Conservation (phyloP, 2,888 invertebrate species). For the Tetragnatha montana region DNA sequence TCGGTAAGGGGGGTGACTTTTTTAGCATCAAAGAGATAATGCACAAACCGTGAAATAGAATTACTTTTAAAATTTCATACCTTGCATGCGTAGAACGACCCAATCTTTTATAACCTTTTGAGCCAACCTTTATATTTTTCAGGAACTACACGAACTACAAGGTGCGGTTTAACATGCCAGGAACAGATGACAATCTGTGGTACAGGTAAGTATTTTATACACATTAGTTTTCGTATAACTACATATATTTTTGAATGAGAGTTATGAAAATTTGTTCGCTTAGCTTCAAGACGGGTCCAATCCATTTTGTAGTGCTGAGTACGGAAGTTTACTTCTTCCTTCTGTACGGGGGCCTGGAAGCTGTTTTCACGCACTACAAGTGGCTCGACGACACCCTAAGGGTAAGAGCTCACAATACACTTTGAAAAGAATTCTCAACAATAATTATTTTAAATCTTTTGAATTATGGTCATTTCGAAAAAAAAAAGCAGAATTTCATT, state of each 20-base stretch:
- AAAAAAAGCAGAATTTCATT: too few species aligned
- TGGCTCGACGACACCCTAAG: constrained; percentile 77
- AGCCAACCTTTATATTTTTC: neutral
- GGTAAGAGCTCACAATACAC: constrained; percentile 72
- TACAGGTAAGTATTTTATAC: constrained; percentile 74
- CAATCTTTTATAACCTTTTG: too few species aligned
- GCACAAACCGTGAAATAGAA: too few species aligned
- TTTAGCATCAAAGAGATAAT: too few species aligned
- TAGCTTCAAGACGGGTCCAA: constrained; percentile 75
- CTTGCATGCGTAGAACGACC: too few species aligned
- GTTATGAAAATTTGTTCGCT: neutral
- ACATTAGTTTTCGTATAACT: neutral
- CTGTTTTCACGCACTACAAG: constrained; percentile 72
- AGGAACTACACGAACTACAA: constrained; percentile 71
- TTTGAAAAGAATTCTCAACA: neutral
- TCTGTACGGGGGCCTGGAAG: constrained; percentile 68
- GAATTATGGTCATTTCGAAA: too few species aligned
- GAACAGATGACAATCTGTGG: constrained; percentile 74
- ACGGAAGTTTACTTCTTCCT: constrained; percentile 73
- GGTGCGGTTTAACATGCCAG: constrained; percentile 70
- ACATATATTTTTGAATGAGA: neutral
- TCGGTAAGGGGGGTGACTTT: too few species aligned
- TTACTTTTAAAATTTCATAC: too few species aligned
- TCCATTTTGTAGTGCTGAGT: constrained; percentile 74
- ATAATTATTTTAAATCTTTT: neutral